phyloP scores from a whole-genome alignment of 2,113 vertebrate species.

The Hippotragus niger region DNA sequence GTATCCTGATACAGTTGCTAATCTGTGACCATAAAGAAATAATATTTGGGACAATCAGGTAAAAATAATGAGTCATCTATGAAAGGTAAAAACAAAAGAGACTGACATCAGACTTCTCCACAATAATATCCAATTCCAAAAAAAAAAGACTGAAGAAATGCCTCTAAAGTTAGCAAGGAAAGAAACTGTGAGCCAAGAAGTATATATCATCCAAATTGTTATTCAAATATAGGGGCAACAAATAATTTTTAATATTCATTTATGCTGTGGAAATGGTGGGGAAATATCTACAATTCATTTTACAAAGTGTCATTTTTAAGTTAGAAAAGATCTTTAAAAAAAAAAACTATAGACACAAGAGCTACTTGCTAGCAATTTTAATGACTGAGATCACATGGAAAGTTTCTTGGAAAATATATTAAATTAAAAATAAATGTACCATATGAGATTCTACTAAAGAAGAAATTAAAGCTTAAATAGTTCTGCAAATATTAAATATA shows the following conservation, averaged over 20 bases:
- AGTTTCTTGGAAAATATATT: background rate
- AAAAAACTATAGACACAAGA: background rate
- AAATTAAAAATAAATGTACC: background rate
- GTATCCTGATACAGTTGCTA: background rate
- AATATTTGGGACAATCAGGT: background rate
- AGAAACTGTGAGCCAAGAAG: background rate
- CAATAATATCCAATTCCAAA: background rate
- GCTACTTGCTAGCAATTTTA: background rate
- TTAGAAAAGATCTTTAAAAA: background rate
- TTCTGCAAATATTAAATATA: conserved; percentile 11
- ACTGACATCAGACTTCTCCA: background rate
- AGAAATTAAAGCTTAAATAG: background rate
- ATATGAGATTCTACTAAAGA: background rate
- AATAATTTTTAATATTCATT: background rate
- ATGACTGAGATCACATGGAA: background rate
- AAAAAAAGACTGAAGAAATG: background rate
- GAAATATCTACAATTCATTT: background rate
- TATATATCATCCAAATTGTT: background rate
- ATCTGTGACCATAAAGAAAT: background rate
- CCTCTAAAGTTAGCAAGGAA: background rate
- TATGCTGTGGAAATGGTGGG: background rate
- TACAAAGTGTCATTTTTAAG: background rate
- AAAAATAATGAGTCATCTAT: conserved; percentile 25
- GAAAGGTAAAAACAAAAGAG: conserved; percentile 18
- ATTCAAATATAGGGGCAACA: background rate